Base-by-base conservation (phyloP, 2,888 invertebrate species). In the Monochamus alternatus region DNA sequence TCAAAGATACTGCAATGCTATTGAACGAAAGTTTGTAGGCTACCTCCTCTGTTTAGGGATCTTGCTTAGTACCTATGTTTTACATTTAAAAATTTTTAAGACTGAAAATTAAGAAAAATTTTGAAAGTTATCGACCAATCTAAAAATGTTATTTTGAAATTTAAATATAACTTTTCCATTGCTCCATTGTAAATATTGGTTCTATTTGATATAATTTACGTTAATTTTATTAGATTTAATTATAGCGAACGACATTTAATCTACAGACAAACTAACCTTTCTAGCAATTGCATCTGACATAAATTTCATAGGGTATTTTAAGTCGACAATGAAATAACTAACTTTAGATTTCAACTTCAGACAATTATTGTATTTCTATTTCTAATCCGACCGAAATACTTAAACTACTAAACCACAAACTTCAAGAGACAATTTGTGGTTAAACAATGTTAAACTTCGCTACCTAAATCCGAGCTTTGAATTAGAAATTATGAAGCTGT, bases 371-470 rank as follows among this genome's bases (percentile, higher is more conserved):
- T 69, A 69, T 60, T 60, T 55, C 52, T 58, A 60, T 69, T 47
- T 51, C 69, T 69, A 69, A 69, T 60, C 60, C 60, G 22, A 9
- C 69, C 60, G n/a, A 60, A 60, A 69, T 55, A 69, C 69, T 69
- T 69, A 60, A 60, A n/a, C n/a, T n/a, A 60, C 69, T 32, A n/a
- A 47, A 60, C 69, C 69, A 12, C 60, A 69, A 69, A 69, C 69
- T 69, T 60, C 69, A 60, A 69, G 69, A 69, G 69, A 69, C 69
- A 69, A 60, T 69, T 69, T 60, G 69, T 60, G 69, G 69, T 69
- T 69, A 60, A 69, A 69, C 69, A 69, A 60, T 60, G 69, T 69
- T 69, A 69, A 69, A 69, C 55, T 69, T 60, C 60, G 69, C 60
- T 60, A 60, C 69, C 69, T 59, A 69, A 60, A 60, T 30, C 69